phyloP scores from a whole-genome alignment of 2,888 invertebrate species.

The Brachycybe producta region DNA sequence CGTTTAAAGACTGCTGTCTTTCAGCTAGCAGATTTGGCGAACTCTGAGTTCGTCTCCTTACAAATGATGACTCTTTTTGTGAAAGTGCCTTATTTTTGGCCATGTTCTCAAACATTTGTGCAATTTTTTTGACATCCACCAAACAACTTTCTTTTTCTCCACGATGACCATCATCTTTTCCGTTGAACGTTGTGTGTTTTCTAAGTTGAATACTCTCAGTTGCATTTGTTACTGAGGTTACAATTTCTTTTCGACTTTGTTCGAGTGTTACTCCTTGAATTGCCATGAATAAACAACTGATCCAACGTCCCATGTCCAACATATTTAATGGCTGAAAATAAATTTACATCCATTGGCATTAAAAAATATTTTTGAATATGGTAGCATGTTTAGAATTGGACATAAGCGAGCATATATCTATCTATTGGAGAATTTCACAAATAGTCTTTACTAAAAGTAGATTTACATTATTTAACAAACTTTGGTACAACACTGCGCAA shows the following conservation, averaged over 20 bases:
- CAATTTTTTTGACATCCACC: slow-evolving; percentile 1
- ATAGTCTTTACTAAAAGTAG: too few species aligned
- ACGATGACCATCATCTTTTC: neutral
- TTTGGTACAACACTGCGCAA: too few species aligned
- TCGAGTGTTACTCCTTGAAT: slow-evolving; percentile 19
- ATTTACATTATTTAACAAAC: too few species aligned
- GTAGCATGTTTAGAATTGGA: too few species aligned
- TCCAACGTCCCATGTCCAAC: slow-evolving; percentile 20
- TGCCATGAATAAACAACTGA: slow-evolving; percentile 19
- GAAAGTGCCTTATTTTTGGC: neutral
- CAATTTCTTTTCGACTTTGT: neutral
- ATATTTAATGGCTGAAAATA: slow-evolving; percentile 17
- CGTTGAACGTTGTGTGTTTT: neutral
- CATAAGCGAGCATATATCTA: too few species aligned
- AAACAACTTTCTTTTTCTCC: too few species aligned
- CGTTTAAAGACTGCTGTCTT: too few species aligned
- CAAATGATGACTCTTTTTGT: too few species aligned
- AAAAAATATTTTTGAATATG: too few species aligned
- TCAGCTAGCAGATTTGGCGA: neutral
- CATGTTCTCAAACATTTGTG: slow-evolving; percentile 8
- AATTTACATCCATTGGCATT: neutral
- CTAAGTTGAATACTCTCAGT: neutral
- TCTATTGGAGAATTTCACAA: too few species aligned
- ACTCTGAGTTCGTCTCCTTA: neutral
- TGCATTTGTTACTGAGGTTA: neutral